These are phyloP conservation scores for Neria commutata DNA, from an alignment of 2,888 invertebrate species.

Conservation along the genomic window DNA sequence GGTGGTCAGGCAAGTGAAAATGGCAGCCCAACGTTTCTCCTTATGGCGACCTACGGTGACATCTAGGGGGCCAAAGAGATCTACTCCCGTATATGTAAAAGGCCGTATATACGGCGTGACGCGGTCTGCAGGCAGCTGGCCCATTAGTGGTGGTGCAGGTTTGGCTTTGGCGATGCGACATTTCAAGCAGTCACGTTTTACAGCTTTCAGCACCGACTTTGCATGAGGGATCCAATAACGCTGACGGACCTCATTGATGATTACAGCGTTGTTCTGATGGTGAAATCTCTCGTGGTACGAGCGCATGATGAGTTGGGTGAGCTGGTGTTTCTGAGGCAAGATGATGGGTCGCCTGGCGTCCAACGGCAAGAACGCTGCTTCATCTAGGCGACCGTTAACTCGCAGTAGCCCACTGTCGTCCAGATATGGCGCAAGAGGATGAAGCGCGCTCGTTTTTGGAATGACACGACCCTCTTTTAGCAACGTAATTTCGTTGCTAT, in stretches of 20 bases:
- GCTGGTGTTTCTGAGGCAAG: conserved; percentile 6
- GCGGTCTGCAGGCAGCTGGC: conserved; percentile 29
- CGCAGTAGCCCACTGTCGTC: conserved; percentile 11
- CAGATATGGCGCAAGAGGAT: conserved; percentile 18
- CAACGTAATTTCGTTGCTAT: conserved; percentile 4
- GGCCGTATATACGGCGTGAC: conserved; percentile 25
- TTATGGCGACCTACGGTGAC: conserved; percentile 18
- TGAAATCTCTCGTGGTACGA: conserved; percentile 12
- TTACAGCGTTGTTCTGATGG: conserved; percentile 21
- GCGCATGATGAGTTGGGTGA: background rate
- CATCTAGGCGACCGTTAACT: conserved; percentile 18
- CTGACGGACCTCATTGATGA: conserved; percentile 23
- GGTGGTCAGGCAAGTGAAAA: conserved; percentile 21
- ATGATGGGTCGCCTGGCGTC: conserved; percentile 20
- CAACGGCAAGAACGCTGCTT: conserved; percentile 17
- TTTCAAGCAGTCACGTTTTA: conserved; percentile 9
- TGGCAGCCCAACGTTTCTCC: conserved; percentile 24
- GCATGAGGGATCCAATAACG: conserved; percentile 23
- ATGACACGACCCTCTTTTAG: background rate
- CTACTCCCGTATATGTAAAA: conserved; percentile 28
- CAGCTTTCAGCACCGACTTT: conserved; percentile 17
- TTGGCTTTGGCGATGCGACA: conserved; percentile 24
- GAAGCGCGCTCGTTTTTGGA: background rate
- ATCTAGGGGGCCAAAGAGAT: too few relatives aligned
- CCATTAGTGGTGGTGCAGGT: conserved; percentile 31